phyloP scores from a whole-genome alignment of 2,888 invertebrate species.

The Leptopilina myrica region DNA sequence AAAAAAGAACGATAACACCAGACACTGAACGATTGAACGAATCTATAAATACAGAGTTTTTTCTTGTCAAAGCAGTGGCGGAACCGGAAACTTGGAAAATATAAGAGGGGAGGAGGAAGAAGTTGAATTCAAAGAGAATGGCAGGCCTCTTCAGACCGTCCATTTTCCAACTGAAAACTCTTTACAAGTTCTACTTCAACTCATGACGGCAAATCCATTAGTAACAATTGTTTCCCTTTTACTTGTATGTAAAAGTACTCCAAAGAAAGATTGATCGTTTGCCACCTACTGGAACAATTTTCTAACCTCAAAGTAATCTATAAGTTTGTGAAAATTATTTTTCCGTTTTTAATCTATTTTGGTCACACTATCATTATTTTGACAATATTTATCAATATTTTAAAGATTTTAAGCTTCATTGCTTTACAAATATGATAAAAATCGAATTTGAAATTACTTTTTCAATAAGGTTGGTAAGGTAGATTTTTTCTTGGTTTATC shows the following conservation, averaged over 20 bases:
- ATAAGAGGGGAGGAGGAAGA: slow-evolving; percentile 41
- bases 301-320: not conserved
- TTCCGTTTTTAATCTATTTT: too few species aligned
- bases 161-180: not conserved
- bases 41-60: slow-evolving; percentile 59
- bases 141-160: slow-evolving; percentile 2
- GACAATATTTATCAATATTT: too few species aligned
- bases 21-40: slow-evolving; percentile 34
- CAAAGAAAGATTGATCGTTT: too few species aligned
- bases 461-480: slow-evolving; percentile 15
- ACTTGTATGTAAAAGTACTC: too few species aligned
- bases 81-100: slow-evolving; percentile 57
- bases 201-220: slow-evolving; percentile 6
- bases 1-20: slow-evolving; percentile 20
- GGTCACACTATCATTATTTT: not conserved
- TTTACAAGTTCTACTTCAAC: not conserved
- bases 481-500: not conserved
- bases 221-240: slow-evolving; percentile 7
- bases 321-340: not conserved
- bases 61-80: slow-evolving; percentile 61
- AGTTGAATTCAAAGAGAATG: slow-evolving; percentile 53
- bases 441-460: not conserved
- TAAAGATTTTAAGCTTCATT: too few species aligned
- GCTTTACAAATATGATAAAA: not conserved
- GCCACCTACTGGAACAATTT: not conserved